phyloP scores from a whole-genome alignment of 2,888 invertebrate species.

The Seira sanloemensis region DNA sequence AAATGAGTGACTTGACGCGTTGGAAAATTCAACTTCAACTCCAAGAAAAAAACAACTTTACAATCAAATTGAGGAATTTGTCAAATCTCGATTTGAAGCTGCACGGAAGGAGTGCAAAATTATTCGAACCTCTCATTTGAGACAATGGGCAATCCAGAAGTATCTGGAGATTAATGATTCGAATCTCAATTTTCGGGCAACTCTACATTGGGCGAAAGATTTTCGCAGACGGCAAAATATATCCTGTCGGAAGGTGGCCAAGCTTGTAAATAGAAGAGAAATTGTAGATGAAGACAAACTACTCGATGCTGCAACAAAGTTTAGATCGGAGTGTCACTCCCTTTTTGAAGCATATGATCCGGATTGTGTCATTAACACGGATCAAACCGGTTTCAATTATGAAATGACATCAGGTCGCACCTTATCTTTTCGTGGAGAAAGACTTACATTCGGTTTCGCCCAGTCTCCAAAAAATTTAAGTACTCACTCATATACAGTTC shows the following conservation, averaged over 20 bases:
- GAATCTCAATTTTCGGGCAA: slow-evolving; percentile 17
- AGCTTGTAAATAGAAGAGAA: neutral
- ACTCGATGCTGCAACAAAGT: neutral
- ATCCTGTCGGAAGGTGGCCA: neutral
- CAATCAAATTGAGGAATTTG: too few relatives aligned
- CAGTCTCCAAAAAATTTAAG: slow-evolving; percentile 9
- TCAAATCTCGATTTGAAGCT: too few relatives aligned
- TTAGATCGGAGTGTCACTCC: neutral
- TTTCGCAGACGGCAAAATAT: slow-evolving; percentile 14
- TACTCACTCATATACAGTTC: slow-evolving; percentile 39
- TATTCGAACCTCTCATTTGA: too few relatives aligned
- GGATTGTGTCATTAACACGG: slow-evolving; percentile 3
- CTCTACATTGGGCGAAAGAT: neutral
- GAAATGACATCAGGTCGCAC: slow-evolving; percentile 7
- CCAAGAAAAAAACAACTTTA: too few relatives aligned
- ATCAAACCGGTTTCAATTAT: slow-evolving; percentile 28
- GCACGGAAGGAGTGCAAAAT: too few relatives aligned
- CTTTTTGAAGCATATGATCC: neutral
- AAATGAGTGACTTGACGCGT: too few relatives aligned
- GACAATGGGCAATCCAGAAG: slow-evolving; percentile 15
- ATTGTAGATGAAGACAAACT: neutral
- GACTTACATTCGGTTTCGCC: neutral
- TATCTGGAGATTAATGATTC: neutral
- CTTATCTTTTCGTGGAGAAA: slow-evolving; percentile 19
- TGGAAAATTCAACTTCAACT: too few relatives aligned